These are phyloP conservation scores for Lacanobia wlatinum DNA, from an alignment of 2,888 invertebrate species.

Conservation along the genomic window DNA sequence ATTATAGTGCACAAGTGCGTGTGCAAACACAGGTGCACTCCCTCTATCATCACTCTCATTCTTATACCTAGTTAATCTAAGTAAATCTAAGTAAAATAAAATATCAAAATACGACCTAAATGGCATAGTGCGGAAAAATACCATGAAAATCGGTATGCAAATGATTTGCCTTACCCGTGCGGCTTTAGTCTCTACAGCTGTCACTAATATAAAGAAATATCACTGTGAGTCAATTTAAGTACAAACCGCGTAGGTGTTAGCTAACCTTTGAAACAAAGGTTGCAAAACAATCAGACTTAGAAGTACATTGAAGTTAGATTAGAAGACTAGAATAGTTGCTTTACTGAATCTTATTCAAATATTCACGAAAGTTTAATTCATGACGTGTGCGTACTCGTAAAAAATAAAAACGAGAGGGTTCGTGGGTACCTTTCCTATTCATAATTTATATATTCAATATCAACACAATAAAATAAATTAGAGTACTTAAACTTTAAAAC, in stretches of 20 bases:
- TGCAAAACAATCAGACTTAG: slow-evolving; percentile 28
- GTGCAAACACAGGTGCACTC: too few relatives aligned
- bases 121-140: slow-evolving; percentile 18
- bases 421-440: too few relatives aligned
- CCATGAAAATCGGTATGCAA: slow-evolving; percentile 19
- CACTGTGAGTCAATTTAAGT: slow-evolving; percentile 21
- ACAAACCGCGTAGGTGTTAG: slow-evolving; percentile 37
- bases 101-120: slow-evolving; percentile 16
- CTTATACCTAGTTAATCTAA: neutral
- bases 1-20: too few relatives aligned
- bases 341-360: neutral
- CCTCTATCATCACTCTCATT: too few relatives aligned
- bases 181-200: neutral
- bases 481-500: too few relatives aligned
- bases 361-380: neutral
- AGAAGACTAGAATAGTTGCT: slow-evolving; percentile 2
- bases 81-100: too few relatives aligned
- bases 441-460: too few relatives aligned
- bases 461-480: too few relatives aligned
- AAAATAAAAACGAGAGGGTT: neutral
- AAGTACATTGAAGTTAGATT: slow-evolving; percentile 8
- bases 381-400: neutral
- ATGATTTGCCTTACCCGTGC: slow-evolving; percentile 31
- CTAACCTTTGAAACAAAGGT: slow-evolving; percentile 50
- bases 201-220: slow-evolving; percentile 39